Evolutionary conservation across 2,797 vertebrate genomes (phyloP).

Genomic region (Melanotaenia nigrans): DNA sequence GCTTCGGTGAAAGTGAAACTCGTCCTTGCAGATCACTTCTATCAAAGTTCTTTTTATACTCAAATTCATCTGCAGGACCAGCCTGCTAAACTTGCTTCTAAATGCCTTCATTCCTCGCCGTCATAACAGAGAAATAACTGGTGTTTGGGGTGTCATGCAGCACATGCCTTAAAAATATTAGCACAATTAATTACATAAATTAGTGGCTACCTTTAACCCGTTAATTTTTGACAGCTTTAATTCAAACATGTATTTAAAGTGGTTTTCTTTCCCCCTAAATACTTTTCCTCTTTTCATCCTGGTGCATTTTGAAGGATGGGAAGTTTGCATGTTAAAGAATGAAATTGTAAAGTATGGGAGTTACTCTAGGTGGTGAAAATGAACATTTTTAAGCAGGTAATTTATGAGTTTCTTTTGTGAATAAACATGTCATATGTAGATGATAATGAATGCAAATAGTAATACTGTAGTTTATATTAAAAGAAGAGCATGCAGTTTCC

Average conservation of each 20-base stretch:
- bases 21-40: no score
- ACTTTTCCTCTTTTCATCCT: background rate
- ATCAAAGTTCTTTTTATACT: no score
- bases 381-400: background rate
- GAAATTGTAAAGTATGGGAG: background rate
- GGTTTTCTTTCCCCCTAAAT: background rate
- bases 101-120: no score
- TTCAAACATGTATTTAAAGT: background rate
- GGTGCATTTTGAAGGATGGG: background rate
- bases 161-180: no score
- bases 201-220: no score
- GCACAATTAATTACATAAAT: no score
- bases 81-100: no score
- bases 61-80: no score
- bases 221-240: background rate
- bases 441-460: background rate
- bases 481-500: accelerated
- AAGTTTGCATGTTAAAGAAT: background rate
- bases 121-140: no score
- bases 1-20: no score
- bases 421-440: background rate
- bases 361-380: background rate
- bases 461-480: background rate
- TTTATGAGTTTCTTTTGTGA: background rate
- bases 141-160: no score